Evolutionary conservation across 2,113 vertebrate genomes (phyloP).

Genomic region (Cettia cetti): DNA sequence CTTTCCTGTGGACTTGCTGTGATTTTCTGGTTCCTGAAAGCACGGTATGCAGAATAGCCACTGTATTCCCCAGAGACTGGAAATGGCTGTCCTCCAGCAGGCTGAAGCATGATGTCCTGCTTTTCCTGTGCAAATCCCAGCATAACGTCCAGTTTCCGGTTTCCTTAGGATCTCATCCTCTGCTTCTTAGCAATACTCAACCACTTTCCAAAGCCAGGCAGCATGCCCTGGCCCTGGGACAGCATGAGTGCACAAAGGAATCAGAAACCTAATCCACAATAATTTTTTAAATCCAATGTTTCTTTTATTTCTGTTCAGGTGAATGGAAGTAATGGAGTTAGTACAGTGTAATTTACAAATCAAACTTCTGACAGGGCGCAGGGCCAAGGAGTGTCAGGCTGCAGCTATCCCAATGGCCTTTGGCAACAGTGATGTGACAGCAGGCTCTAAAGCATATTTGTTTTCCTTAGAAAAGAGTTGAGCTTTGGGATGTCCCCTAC

Average conservation of each 20-base stretch:
- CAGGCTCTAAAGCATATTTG: neutral
- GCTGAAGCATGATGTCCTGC: neutral
- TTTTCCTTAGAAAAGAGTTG: neutral
- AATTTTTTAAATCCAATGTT: neutral
- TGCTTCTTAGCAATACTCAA: neutral
- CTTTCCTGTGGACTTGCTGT: neutral
- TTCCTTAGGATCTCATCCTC: neutral
- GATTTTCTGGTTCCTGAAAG: neutral
- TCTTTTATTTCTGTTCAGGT: constrained; percentile 58
- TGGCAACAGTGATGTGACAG: constrained; percentile 8
- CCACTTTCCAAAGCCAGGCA: neutral
- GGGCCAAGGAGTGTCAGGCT: constrained; percentile 5
- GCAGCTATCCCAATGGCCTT: neutral
- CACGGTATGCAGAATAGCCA: neutral
- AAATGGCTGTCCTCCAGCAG: neutral
- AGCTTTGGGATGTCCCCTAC: neutral
- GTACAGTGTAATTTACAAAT: constrained; percentile 34
- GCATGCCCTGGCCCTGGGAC: neutral
- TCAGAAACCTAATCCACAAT: neutral
- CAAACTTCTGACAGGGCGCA: accelerated
- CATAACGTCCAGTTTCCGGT: neutral
- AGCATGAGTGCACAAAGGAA: neutral
- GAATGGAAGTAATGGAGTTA: constrained; percentile 47
- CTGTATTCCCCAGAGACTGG: neutral
- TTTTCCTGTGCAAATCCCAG: neutral